Evolutionary conservation across 2,888 invertebrate genomes (phyloP).

Genomic region (Resseliella maxima): DNA sequence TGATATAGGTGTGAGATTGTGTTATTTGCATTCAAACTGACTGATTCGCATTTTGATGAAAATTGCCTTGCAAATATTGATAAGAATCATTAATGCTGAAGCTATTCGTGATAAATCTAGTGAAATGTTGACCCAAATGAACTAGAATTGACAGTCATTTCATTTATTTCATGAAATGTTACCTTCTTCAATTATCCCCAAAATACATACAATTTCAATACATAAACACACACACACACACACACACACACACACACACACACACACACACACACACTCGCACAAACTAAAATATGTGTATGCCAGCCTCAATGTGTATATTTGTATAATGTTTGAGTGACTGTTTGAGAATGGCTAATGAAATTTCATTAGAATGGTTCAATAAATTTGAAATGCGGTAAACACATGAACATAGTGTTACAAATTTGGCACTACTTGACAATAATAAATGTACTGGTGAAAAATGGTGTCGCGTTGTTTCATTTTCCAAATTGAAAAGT

Average conservation of each 20-base stretch:
- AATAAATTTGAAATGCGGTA: constrained; percentile 13
- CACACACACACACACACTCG: not conserved
- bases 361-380: constrained; percentile 20
- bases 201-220: too few relatives aligned
- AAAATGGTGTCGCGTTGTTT: constrained; percentile 8
- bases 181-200: not conserved
- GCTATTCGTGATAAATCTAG: not conserved
- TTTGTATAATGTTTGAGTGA: too few relatives aligned
- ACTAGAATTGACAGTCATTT: not conserved
- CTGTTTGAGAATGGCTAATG: constrained; percentile 2
- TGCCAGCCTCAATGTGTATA: too few relatives aligned
- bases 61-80: constrained; percentile 12
- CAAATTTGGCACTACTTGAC: not conserved
- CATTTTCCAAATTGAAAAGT: constrained; percentile 14
- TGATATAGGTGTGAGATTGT: not conserved
- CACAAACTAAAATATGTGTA: too few relatives aligned
- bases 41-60: not conserved
- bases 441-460: not conserved
- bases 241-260: too few relatives aligned
- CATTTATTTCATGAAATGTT: not conserved
- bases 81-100: constrained; percentile 20
- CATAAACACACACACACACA: not conserved
- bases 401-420: not conserved
- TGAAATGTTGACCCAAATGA: constrained; percentile 1
- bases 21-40: not conserved